Evolutionary conservation across 2,113 vertebrate genomes (phyloP).

Genomic region (Apistogramma diplotaenia): DNA sequence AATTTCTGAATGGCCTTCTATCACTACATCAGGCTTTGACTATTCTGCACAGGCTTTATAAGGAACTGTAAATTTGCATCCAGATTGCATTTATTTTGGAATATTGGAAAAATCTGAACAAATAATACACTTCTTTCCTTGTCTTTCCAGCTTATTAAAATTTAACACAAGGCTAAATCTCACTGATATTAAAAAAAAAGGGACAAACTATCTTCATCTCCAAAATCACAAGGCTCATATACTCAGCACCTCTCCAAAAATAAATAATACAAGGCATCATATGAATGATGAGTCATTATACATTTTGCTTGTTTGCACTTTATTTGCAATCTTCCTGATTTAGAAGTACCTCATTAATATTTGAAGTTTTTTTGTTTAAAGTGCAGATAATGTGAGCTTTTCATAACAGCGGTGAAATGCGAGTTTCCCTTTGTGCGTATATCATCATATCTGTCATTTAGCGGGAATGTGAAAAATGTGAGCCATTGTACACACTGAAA

Average conservation of each 20-base stretch:
- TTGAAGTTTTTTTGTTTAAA: not conserved
- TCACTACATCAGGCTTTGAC: not conserved
- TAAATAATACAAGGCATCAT: not conserved
- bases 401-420: not conserved
- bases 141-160: not conserved
- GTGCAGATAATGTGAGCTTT: not conserved
- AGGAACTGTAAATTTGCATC: not conserved
- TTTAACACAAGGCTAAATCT: not conserved
- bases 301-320: not conserved
- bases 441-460: conserved; percentile 34
- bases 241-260: not conserved
- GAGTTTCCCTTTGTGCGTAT: not conserved
- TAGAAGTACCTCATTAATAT: not conserved
- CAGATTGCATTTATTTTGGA: not conserved
- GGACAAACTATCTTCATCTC: not conserved
- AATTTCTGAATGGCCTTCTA: not conserved
- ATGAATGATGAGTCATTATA: not conserved
- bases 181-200: not conserved
- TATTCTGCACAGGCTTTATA: not conserved
- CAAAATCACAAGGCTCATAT: not conserved
- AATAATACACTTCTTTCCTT: not conserved
- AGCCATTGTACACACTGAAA: conserved; percentile 32
- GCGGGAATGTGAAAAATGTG: conserved; percentile 60
- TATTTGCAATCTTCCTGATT: not conserved
- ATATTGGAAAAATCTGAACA: not conserved